A percentile compares a stretch with the other conserved stretches of the same genome.
Evolutionary conservation across 2,888 invertebrate genomes (phyloP).

Genomic region (Phorcus lineatus): DNA sequence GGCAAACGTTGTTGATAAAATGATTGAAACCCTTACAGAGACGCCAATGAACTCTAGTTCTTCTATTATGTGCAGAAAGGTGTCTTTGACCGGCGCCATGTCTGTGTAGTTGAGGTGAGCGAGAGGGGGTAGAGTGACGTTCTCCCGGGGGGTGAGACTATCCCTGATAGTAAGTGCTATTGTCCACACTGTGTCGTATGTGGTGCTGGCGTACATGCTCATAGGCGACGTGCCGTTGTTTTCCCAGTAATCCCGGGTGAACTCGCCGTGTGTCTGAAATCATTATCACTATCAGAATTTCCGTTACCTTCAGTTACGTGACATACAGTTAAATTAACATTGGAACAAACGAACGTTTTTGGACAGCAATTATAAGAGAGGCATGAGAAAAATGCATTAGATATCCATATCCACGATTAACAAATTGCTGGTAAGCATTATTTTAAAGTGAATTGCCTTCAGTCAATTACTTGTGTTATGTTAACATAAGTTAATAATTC

Average conservation of each 20-base stretch:
- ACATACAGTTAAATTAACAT: too few relatives aligned
- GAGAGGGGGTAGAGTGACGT: slow-evolving; percentile 32
- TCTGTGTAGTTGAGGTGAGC: slow-evolving; percentile 39
- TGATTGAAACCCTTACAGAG: slow-evolving; percentile 85
- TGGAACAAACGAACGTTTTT: background rate
- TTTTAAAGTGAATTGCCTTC: background rate
- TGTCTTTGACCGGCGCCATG: slow-evolving; percentile 80
- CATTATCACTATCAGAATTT: background rate
- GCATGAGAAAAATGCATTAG: too few relatives aligned
- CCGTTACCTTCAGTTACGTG: too few relatives aligned
- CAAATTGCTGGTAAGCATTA: too few relatives aligned
- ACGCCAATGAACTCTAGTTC: slow-evolving; percentile 87
- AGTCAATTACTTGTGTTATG: too few relatives aligned
- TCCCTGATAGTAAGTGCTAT: slow-evolving; percentile 85
- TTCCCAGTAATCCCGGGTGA: slow-evolving; percentile 80
- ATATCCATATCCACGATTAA: too few relatives aligned
- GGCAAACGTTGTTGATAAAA: background rate
- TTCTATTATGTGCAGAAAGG: slow-evolving; percentile 84
- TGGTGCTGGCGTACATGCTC: slow-evolving; percentile 83
- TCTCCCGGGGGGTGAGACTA: slow-evolving; percentile 12
- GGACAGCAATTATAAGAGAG: background rate
- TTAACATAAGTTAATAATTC: too few relatives aligned
- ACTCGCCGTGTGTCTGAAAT: slow-evolving; percentile 82
- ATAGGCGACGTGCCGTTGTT: slow-evolving; percentile 64
- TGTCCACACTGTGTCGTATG: slow-evolving; percentile 94